phyloP scores from a whole-genome alignment of 2,113 vertebrate genomes.

The Poicephalus gulielmi region DNA sequence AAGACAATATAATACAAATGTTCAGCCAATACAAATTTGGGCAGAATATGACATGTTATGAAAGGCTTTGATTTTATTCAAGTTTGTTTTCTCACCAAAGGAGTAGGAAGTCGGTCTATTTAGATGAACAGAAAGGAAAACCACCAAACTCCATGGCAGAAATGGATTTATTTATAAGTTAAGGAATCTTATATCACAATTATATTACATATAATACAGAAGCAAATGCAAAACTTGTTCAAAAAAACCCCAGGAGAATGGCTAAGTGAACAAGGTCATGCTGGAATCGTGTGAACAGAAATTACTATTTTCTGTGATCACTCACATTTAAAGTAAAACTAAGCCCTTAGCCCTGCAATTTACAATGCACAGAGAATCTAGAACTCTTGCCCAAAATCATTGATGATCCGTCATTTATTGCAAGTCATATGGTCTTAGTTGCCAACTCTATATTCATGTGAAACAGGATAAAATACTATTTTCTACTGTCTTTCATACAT shows the following conservation, averaged over 20 bases:
- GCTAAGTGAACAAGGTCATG: neutral
- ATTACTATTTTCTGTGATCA: neutral
- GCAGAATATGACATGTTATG: neutral
- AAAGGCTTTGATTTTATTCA: neutral
- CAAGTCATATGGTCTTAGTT: neutral
- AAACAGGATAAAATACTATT: neutral
- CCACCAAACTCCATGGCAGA: neutral
- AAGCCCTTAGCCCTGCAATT: neutral
- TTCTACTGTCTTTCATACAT: neutral
- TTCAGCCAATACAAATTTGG: neutral
- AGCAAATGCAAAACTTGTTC: neutral
- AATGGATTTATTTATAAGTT: slow-evolving; percentile 1
- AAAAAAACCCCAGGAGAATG: neutral
- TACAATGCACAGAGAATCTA: neutral
- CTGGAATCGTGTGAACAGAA: slow-evolving; percentile 4
- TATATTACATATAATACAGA: neutral
- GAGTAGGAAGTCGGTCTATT: neutral
- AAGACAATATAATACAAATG: neutral
- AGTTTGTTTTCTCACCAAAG: neutral
- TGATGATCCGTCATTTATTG: neutral
- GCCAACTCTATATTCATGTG: neutral
- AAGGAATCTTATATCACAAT: neutral
- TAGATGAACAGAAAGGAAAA: neutral
- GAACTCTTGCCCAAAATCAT: neutral
- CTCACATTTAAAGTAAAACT: neutral